Conservation (phyloP, 23 tunicate species). For the Botrylloides violaceus region DNA sequence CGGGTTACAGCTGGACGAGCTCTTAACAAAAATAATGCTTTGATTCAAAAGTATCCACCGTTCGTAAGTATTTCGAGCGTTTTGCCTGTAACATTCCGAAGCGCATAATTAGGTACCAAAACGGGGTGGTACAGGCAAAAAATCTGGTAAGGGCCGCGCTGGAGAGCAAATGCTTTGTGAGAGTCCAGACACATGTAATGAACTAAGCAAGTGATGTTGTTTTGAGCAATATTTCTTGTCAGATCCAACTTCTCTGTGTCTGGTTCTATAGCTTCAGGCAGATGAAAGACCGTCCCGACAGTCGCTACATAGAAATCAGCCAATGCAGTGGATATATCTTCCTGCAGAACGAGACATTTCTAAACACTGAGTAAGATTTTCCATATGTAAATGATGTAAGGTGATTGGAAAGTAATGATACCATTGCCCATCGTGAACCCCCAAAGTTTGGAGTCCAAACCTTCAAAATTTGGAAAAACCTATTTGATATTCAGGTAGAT, state of each 20-base stretch:
- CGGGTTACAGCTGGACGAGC: no score
- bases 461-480: no score
- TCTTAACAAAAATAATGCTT: neutral
- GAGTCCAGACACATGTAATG: conserved; percentile 59
- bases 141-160: conserved; percentile 37
- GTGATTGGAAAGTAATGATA: no score
- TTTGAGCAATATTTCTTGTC: neutral
- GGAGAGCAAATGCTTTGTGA: conserved; percentile 61
- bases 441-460: no score
- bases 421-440: no score
- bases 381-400: neutral
- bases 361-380: neutral
- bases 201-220: conserved; percentile 25
- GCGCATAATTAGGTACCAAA: conserved; percentile 46
- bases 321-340: neutral
- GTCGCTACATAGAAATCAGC: conserved; percentile 12
- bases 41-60: conserved; percentile 28
- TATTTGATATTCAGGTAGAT: no score
- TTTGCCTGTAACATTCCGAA: conserved; percentile 51
- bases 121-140: conserved; percentile 42
- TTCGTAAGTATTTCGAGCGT: conserved; percentile 24
- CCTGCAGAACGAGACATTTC: neutral
- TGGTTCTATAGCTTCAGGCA: conserved; percentile 28
- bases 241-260: conserved; percentile 15
- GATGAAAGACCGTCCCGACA: conserved; percentile 65